Evolutionary conservation across 2,113 vertebrate genomes (phyloP), one percentile per base, ranked within the genome.

Genomic region (Bubo scandiacus): DNA sequence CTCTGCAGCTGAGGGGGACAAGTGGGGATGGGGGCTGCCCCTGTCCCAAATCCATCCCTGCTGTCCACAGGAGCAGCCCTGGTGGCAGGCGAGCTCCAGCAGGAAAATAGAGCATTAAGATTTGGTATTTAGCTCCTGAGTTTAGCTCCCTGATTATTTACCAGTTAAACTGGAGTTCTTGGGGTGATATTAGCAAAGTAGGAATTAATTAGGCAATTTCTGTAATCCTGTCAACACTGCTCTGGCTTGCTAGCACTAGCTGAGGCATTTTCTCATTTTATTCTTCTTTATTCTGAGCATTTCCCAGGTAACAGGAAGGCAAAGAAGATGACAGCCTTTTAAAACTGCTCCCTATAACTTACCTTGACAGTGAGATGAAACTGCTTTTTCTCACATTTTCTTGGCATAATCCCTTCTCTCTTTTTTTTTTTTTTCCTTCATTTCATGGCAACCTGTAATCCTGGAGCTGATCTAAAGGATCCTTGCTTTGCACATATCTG

Each of bases 131-230:
- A 91, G 57, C 63, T 93, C 63, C 36, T 38, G 54, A 86, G 80
- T 63, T 79, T 65, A 65, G 72, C 75, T 84, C 61, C 42, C 91
- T 91, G 86, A n/a, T 55, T 89, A 66, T 94, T 95, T 95, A 82
- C 78, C 55, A 77, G 80, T 67, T 68, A 61, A 85, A 91, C 70
- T 36, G 29, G 40, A 92, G 81, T 58, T 91, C 81, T 90, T 80
- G 55, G 92, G 89, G 71, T 94, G 84, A 92, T 97, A 95, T 95
- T 95, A 96, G 77, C 83, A 92, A 95, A 97, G 95, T 91, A 94
- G 92, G 92, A 95, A 96, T 90, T 92, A 95, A 95, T 97, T 94
- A 96, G 58, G 91, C 75, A 94, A 94, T 87, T 96, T 95, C 87
- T 92, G 91, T 94, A 96, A 92, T 84, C 80, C 92, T 96, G 95